Evolutionary conservation across 2,113 vertebrate species (phyloP), one percentile per base, ranked within the genome.

Genomic region (Oncorhynchus masou): DNA sequence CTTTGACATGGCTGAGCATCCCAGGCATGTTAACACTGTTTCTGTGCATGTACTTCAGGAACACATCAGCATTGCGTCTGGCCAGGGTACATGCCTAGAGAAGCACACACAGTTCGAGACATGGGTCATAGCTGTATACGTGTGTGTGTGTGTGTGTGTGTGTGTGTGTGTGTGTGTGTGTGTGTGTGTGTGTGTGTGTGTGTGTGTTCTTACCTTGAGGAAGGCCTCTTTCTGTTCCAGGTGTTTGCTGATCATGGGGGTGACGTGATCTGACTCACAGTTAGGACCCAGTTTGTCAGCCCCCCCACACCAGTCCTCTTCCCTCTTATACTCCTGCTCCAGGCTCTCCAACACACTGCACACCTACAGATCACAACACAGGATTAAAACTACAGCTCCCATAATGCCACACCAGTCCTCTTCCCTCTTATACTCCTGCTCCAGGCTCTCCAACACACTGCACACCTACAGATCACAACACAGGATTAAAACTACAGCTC

Each of bases 1-100:
- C 98, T 88, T 99, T 99, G 88, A 97, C 95, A 45, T 99, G 98
- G 1, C 97, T 98, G 88, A 99, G 94, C 97, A 98, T 98, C 24
- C 98, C 97, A 0, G 98, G 97, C 97, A 99, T 98, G 92, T 96
- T 99, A 73, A 99, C 97, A 0, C 97, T 99, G 85, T 99, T 99
- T 82, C 98, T 95, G 92, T 99, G 98, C 89, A 99, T 93, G 91
- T 99, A 99, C 81, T 99, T 99, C 74, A 99, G 92, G 92, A 99
- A 99, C 81, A 99, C 98, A 7, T 99, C 98, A 0, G 98, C 98
- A 7, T 99, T 99, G 74, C 98, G 94, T 64, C 98, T 92, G 66
- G 98, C 98, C 76, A 99, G 89, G 0, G 97, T 99, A 86, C 98
- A 99, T 2, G 97, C 97, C 98, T 99, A 78, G 1, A 65, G 29